A percentile compares a stretch with the other conserved stretches of the same genome.
Evolutionary conservation across 2,888 invertebrate species (phyloP).

Genomic region (Plagiodera versicolora): DNA sequence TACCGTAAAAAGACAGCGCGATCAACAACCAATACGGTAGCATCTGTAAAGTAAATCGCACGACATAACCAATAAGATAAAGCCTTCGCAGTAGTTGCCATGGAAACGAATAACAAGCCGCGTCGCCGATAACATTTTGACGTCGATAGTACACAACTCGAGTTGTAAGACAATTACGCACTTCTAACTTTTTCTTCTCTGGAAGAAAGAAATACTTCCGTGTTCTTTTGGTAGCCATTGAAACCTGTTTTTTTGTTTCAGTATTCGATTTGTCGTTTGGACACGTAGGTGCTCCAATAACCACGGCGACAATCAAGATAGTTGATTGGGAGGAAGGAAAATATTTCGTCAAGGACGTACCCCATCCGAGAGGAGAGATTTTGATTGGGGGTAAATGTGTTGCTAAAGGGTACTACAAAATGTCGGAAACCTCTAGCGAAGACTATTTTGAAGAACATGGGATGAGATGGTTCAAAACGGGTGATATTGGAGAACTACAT

Average conservation of each 20-base stretch:
- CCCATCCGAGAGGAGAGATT: slow-evolving; percentile 80
- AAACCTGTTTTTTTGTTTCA: slow-evolving; percentile 18
- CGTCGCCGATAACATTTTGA: too few relatives aligned
- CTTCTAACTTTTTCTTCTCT: too few relatives aligned
- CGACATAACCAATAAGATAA: too few relatives aligned
- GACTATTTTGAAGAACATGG: slow-evolving; percentile 85
- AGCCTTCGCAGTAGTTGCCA: too few relatives aligned
- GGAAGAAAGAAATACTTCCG: too few relatives aligned
- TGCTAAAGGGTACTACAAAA: slow-evolving; percentile 91
- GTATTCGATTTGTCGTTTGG: slow-evolving; percentile 61
- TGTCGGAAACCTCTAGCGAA: slow-evolving; percentile 82
- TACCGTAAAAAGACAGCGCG: too few relatives aligned
- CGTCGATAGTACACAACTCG: too few relatives aligned
- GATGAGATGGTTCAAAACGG: slow-evolving; percentile 90
- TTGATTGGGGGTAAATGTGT: slow-evolving; percentile 83
- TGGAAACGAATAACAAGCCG: too few relatives aligned
- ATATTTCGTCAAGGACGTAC: slow-evolving; percentile 85
- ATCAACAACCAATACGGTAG: too few relatives aligned
- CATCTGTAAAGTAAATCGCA: too few relatives aligned
- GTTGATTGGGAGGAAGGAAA: slow-evolving; percentile 94
- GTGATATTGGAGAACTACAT: slow-evolving; percentile 94
- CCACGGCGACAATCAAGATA: slow-evolving; percentile 80
- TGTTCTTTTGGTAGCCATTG: too few relatives aligned
- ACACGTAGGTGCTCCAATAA: slow-evolving; percentile 87
- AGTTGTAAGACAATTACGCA: too few relatives aligned